Percentiles rank a stretch among this genome's conserved stretches.
Evolutionary conservation across 2,797 vertebrate species (phyloP).

Genomic region (Chromis chromis): DNA sequence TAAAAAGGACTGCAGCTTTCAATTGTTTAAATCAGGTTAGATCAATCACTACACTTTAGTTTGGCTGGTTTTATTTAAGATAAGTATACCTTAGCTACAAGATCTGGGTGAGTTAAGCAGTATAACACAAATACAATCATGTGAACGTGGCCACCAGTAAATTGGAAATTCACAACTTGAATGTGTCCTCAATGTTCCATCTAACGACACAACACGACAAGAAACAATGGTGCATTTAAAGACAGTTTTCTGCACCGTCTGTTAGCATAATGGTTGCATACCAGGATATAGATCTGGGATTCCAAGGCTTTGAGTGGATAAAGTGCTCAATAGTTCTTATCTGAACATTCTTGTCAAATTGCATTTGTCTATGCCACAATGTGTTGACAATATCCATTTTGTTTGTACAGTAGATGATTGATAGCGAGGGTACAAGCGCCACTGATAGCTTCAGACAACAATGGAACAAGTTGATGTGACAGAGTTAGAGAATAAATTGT

Average conservation of each 20-base stretch:
- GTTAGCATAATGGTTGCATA: neutral
- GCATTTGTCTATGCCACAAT: slow-evolving; percentile 42
- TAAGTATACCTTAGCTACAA: too few relatives aligned
- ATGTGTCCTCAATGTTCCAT: too few relatives aligned
- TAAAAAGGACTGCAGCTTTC: too few relatives aligned
- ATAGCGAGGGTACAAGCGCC: slow-evolving; percentile 27
- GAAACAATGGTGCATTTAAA: neutral
- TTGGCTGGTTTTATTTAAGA: too few relatives aligned
- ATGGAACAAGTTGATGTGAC: slow-evolving; percentile 12
- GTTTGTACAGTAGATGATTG: slow-evolving; percentile 61
- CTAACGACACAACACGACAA: neutral
- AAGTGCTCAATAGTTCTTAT: slow-evolving; percentile 27
- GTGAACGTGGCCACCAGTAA: neutral
- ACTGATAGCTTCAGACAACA: slow-evolving; percentile 46
- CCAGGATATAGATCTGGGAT: neutral
- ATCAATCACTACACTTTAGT: too few relatives aligned
- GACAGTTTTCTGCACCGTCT: neutral
- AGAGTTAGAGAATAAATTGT: neutral
- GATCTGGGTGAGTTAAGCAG: too few relatives aligned
- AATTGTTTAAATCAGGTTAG: too few relatives aligned
- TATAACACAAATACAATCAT: neutral
- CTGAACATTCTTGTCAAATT: slow-evolving; percentile 41
- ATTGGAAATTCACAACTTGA: neutral
- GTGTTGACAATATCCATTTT: slow-evolving; percentile 55
- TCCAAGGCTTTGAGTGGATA: slow-evolving; percentile 15